Base-by-base conservation (phyloP, 1,140 invertebrate genomes). In the Drosophila micromelanica region DNA sequence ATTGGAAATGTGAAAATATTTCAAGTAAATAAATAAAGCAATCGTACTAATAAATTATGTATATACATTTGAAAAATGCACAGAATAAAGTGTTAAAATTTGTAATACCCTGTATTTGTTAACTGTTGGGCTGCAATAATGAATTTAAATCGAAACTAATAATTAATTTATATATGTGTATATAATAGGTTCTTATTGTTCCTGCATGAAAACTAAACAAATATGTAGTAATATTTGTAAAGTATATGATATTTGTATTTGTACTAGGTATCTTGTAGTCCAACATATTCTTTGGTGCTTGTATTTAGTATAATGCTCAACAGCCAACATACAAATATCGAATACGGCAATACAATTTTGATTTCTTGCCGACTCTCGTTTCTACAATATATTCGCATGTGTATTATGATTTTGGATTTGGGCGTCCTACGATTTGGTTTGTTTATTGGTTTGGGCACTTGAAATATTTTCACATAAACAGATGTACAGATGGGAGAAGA, bases 21-120 rank as follows among this genome's bases (percentile, higher is more conserved):
- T 77, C 59, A 57, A 73, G 79, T 82, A 90, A 89, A 87, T 90
- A 87, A 90, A 90, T 77, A 61, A 76, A 52, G 38, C 49, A 60
- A 65, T 48, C 76, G 67, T 70, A 54, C 73, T 73, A 84, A 59
- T 84, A 71, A 86, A 65, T 68, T 62, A 65, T 75, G 59, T 45
- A 71, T 65, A 69, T 80, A 72, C 30, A 57, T 17, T 17, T 27
- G 9, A 17, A 30, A 40, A 42, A 37, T 38, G 55, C 13, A 32
- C 40, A 48, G 32, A 48, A 9, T 5, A 17, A 30, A 54, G 20
- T 52, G 30, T 43, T n/a, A 48, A 32, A 65, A 5, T 35, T 52
- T 23, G 20, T 9, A 32, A 59, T 46, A 60, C 56, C 27, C 56
- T 17, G 4, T 7, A 43, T 8, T 1, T 2, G 6, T 8, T 5